Base-by-base conservation (phyloP, 1,140 invertebrate genomes). In the Scaptomyza hsui region DNA sequence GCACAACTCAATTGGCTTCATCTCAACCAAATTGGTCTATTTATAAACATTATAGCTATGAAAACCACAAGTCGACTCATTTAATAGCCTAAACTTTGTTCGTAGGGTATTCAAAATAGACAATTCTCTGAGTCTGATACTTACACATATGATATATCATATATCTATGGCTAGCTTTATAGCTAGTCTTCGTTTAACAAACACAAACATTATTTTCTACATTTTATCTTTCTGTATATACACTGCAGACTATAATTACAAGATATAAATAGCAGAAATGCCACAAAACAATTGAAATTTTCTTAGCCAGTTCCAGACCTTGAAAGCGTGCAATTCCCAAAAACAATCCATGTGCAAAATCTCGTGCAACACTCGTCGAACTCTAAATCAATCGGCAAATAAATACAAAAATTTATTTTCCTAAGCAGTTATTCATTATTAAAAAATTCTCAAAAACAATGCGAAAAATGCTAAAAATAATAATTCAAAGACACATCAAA, bases 331-430 rank as follows among this genome's bases (percentile, higher is more conserved):
- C 64, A 61, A 44, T 42, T 4, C 10, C 37, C 16, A 41, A 42
- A 51, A 41, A 10, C 29, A 62, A 71, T n/a, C 78, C 82, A 86
- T 88, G 72, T 88, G 82, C 82, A 45, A 75, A 62, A 75, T 72
- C 56, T 86, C 81, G 51, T 62, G 71, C 59, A 59, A 88, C 81
- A 86, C 81, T 78, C 26, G 41, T 5, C 62, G 42, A 60, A 47
- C 74, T 55, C 35, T 86, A 88, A 82, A 86, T 86, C 81, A 78
- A 81, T 88, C 82, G 42, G 47, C 82, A 44, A 59, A 86, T 88
- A 78, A 75, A 88, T 78, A 69, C 44, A 62, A 13, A 45, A 57
- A 75, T 78, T 82, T 82, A 82, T 78, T 74, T 81, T 35, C 64
- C 53, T 53, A 73, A 80, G 24, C 56, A 73, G 56, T 86, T 76